Percentiles rank a stretch among this genome's conserved stretches.
Evolutionary conservation across 2,888 invertebrate genomes (phyloP).

Genomic region (Ophraella communa): DNA sequence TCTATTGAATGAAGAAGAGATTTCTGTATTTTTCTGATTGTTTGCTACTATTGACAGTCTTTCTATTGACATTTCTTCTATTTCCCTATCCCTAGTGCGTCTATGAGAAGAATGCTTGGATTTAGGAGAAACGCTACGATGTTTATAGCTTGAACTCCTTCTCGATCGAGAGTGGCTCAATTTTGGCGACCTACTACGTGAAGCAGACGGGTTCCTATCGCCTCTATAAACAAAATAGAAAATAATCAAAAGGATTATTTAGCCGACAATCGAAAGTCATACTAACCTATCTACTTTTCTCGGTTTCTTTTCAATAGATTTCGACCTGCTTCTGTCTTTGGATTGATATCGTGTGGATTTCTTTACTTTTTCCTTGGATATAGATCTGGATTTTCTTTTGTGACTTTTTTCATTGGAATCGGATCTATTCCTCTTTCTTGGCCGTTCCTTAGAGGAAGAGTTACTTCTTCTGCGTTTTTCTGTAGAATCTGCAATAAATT

Average conservation of each 20-base stretch:
- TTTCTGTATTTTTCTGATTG: not conserved
- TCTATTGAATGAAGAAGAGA: not conserved
- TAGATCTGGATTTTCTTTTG: constrained; percentile 14
- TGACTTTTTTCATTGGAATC: constrained; percentile 1
- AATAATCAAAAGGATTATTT: no score
- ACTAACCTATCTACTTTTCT: constrained; percentile 7
- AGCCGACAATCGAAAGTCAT: not conserved
- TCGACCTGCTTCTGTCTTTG: constrained; percentile 7
- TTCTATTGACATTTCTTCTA: not conserved
- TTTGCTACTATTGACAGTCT: not conserved
- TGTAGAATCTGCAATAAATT: constrained; percentile 5
- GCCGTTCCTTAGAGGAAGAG: constrained; percentile 25
- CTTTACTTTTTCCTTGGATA: not conserved
- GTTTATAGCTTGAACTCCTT: constrained; percentile 10
- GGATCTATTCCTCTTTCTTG: not conserved
- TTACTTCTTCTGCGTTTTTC: constrained; percentile 30
- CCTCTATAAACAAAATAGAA: not conserved
- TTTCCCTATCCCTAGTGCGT: not conserved
- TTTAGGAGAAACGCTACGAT: constrained; percentile 5
- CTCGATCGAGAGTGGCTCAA: constrained; percentile 1
- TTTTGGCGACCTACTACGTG: constrained; percentile 13
- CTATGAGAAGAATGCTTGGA: constrained; percentile 10
- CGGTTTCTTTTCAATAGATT: constrained; percentile 7
- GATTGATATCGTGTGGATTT: constrained; percentile 4
- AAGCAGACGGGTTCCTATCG: constrained; percentile 14